phyloP scores from a whole-genome alignment of 2,113 vertebrate species.

The Uropsilus gracilis region DNA sequence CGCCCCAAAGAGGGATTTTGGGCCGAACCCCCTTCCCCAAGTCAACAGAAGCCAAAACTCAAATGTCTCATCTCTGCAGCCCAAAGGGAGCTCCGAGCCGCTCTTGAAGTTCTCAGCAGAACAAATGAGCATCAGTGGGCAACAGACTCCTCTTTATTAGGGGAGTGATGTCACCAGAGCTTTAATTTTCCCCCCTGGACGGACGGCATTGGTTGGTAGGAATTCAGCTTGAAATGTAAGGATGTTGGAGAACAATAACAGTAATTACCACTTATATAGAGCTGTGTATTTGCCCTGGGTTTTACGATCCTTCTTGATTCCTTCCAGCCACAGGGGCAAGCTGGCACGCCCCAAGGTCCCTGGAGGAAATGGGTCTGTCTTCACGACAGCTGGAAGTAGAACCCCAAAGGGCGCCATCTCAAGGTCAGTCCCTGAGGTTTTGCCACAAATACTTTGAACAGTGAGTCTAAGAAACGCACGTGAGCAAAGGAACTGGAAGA shows the following conservation, averaged over 20 bases:
- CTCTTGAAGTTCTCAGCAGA: constrained; percentile 36
- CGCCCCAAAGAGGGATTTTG: neutral
- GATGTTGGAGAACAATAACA: constrained; percentile 69
- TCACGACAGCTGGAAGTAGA: neutral
- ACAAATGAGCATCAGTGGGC: constrained; percentile 55
- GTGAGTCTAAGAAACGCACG: neutral
- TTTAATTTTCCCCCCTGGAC: constrained; percentile 67
- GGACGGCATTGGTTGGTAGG: constrained; percentile 44
- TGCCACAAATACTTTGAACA: neutral
- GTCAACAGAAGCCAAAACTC: constrained; percentile 32
- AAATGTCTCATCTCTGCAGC: neutral
- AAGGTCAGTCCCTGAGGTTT: neutral
- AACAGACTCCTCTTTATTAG: constrained; percentile 67
- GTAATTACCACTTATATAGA: constrained; percentile 68
- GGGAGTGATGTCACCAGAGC: constrained; percentile 74
- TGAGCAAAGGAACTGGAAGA: constrained; percentile 7
- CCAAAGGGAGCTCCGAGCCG: constrained; percentile 11
- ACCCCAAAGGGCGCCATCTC: neutral
- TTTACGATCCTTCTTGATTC: constrained; percentile 27
- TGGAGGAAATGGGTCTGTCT: neutral
- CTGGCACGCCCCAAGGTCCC: neutral
- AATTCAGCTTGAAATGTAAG: constrained; percentile 69
- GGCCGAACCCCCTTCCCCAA: neutral
- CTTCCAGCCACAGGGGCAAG: neutral
- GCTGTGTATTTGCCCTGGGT: constrained; percentile 46